Evolutionary conservation across 2,113 vertebrate genomes (phyloP), one percentile per base, ranked within the genome.

Genomic region (Coreoperca whiteheadi): DNA sequence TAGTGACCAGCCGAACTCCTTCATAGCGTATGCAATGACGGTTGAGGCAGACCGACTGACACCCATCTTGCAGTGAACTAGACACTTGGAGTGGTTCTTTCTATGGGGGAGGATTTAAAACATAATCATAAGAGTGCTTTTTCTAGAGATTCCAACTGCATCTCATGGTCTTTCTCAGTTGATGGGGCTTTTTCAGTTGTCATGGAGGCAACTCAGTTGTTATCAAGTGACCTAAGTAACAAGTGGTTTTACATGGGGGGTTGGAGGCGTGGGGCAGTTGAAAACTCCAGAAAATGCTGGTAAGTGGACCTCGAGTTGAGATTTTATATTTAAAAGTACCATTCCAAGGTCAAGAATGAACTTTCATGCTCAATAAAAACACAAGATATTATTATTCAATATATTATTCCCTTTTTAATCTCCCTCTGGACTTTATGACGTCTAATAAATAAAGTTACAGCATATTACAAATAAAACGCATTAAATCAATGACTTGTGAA

Each of bases 61-160:
- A 0, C 98, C 98, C 98, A 99, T 99, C 79, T 99, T 99, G 91
- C 98, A 99, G 84, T 99, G 98, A 53, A 99, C 98, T 83, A 99
- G 96, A 94, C 98, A 99, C 91, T 99, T 99, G 83, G 98, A 99
- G 68, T 91, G 96, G 85, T 98, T 98, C 88, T 96, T 98, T 93
- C 98, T 99, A 89, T 66, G 48, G 28, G 25, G 12, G 15, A 78
- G 11, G 73, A 80, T 37, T 8, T 54, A 67, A 57, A 39, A 68
- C 4, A 54, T 14, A 61, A 71, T 64, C 1, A 41, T 4, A 30
- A 59, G 74, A 46, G 28, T 23, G 23, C 50, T 54, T 43, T 53
- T 6, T 41, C 16, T 25, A 21, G n/a, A 4, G 6, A 28, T 34
- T 54, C 28, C n/a, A 72, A 57, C 8, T 7, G 15, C 51, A 41